Evolutionary conservation across 2,888 invertebrate genomes (phyloP).

Genomic region (Slavum lentiscoides): DNA sequence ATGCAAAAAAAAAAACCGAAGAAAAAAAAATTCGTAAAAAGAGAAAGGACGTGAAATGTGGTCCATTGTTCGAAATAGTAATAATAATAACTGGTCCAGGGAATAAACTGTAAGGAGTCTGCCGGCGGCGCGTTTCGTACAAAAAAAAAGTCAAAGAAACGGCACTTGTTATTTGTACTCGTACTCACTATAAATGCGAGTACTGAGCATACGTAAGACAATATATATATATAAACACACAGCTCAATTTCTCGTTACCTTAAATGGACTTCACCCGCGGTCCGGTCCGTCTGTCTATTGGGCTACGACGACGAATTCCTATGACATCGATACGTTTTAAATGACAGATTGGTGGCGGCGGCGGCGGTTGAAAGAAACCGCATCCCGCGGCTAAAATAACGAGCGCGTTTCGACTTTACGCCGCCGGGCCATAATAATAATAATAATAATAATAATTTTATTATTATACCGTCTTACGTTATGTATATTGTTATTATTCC

Average conservation of each 20-base stretch:
- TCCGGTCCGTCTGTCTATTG: neutral
- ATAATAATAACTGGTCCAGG: neutral
- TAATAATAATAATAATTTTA: no score
- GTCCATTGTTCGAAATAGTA: constrained; percentile 46
- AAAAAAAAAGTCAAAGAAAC: neutral
- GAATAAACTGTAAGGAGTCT: neutral
- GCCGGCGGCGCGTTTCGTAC: neutral
- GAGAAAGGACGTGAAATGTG: constrained; percentile 43
- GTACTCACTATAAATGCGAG: neutral
- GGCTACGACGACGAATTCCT: constrained; percentile 17
- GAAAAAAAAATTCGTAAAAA: constrained; percentile 32
- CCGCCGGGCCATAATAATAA: neutral
- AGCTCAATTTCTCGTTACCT: constrained; percentile 39
- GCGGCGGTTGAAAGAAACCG: constrained; percentile 20
- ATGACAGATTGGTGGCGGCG: constrained; percentile 40
- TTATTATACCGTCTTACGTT: neutral
- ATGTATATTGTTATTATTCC: neutral
- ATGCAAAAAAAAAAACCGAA: no score
- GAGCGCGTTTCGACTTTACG: neutral
- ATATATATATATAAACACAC: neutral
- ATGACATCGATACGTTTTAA: constrained; percentile 4
- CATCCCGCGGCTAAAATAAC: neutral
- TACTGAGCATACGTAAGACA: no score
- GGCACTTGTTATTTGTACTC: constrained; percentile 34
- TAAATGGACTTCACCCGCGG: constrained; percentile 28